Conservation (phyloP, 2,888 invertebrate species). For the Atethmia centrago region DNA sequence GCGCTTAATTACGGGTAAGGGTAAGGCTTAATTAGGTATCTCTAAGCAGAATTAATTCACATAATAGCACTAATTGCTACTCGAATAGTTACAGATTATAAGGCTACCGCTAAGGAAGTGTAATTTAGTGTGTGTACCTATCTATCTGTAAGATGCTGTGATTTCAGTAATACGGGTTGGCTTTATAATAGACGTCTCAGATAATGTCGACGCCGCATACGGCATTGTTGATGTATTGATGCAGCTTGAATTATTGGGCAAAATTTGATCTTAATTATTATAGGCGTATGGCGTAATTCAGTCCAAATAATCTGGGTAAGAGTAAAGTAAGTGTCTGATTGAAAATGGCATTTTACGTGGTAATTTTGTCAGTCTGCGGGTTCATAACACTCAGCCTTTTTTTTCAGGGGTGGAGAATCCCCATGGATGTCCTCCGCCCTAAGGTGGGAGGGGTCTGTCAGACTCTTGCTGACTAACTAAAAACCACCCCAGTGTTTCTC, state of each 20-base stretch:
- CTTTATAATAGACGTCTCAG: background rate
- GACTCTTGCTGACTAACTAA: no score
- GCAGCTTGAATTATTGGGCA: background rate
- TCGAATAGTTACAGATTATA: slow-evolving; percentile 15
- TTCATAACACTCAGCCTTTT: no score
- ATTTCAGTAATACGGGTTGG: slow-evolving; percentile 6
- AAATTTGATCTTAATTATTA: background rate
- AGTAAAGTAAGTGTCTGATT: background rate
- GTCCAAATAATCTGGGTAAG: background rate
- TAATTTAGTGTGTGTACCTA: background rate
- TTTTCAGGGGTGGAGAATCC: no score
- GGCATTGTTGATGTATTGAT: background rate
- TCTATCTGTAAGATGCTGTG: background rate
- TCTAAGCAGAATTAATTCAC: background rate
- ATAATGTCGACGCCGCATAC: slow-evolving; percentile 7
- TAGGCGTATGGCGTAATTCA: no score
- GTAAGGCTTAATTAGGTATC: background rate
- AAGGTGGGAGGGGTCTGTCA: no score
- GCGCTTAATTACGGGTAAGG: background rate
- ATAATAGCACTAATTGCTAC: slow-evolving; percentile 20
- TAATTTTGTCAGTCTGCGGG: no score
- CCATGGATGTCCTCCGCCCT: no score
- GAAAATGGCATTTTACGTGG: no score
- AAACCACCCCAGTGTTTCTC: no score
- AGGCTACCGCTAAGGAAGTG: slow-evolving; percentile 1